These are phyloP conservation scores for Eospalax fontanierii DNA, from an alignment of 2,797 vertebrate species.

Conservation along the genomic window DNA sequence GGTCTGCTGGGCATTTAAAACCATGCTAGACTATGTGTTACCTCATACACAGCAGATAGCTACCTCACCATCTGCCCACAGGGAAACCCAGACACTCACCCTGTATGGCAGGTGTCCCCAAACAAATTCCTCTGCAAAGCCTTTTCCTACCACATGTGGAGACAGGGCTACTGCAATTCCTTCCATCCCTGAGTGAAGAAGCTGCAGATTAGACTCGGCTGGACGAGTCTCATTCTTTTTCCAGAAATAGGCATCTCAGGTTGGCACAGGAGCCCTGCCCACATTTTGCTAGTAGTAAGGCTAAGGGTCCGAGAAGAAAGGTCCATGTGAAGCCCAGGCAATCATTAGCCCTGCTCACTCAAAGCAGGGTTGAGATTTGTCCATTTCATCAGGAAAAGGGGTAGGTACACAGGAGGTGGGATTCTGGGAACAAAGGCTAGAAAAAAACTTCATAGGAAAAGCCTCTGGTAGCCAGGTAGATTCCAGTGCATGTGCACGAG, in stretches of 20 bases:
- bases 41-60: fast-evolving
- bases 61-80: background rate
- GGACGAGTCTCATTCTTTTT: background rate
- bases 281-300: background rate
- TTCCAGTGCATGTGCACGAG: background rate
- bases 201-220: background rate
- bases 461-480: background rate
- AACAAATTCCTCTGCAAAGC: background rate
- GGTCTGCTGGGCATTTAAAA: background rate
- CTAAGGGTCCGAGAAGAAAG: background rate
- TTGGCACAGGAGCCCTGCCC: background rate
- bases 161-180: background rate
- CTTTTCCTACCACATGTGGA: background rate
- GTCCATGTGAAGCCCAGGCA: slow-evolving; percentile 5
- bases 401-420: background rate
- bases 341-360: background rate
- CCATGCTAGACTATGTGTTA: background rate
- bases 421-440: slow-evolving; percentile 31
- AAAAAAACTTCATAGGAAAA: slow-evolving; percentile 30
- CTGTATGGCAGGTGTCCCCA: background rate
- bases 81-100: background rate
- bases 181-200: background rate
- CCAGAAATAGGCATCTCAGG: background rate
- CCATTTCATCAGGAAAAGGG: background rate
- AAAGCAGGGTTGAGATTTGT: background rate